phyloP scores from a whole-genome alignment of 2,888 invertebrate species.

The Blastobasis adustella region DNA sequence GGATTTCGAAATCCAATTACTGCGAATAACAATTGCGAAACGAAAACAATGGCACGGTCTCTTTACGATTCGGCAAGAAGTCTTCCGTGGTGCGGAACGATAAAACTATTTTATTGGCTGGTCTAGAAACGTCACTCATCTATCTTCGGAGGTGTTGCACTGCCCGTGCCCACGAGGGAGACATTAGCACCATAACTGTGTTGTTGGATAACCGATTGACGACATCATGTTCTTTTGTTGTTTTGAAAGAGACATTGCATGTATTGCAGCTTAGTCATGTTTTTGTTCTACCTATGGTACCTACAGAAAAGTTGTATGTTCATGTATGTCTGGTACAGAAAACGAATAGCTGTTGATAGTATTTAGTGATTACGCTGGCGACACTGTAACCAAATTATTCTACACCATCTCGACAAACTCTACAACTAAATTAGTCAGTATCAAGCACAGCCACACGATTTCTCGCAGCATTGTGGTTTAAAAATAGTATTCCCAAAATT shows the following conservation, averaged over 20 bases:
- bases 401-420: too few species aligned
- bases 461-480: too few species aligned
- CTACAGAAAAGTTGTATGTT: too few species aligned
- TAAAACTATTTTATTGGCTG: conserved; percentile 29
- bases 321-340: too few species aligned
- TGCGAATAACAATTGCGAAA: conserved; percentile 29
- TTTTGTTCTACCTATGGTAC: too few species aligned
- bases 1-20: conserved; percentile 24
- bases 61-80: conserved; percentile 34
- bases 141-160: conserved; percentile 26
- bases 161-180: background rate
- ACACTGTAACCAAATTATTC: too few species aligned
- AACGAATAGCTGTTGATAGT: too few species aligned
- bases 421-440: too few species aligned
- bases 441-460: too few species aligned
- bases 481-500: too few species aligned
- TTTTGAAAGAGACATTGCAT: background rate
- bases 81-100: conserved; percentile 32
- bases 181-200: background rate
- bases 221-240: background rate
- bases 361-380: too few species aligned
- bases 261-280: too few species aligned
- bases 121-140: conserved; percentile 48
- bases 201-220: background rate
- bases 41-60: conserved; percentile 34